phyloP scores from a whole-genome alignment of 2,113 vertebrate species.

The Prionailurus viverrinus region DNA sequence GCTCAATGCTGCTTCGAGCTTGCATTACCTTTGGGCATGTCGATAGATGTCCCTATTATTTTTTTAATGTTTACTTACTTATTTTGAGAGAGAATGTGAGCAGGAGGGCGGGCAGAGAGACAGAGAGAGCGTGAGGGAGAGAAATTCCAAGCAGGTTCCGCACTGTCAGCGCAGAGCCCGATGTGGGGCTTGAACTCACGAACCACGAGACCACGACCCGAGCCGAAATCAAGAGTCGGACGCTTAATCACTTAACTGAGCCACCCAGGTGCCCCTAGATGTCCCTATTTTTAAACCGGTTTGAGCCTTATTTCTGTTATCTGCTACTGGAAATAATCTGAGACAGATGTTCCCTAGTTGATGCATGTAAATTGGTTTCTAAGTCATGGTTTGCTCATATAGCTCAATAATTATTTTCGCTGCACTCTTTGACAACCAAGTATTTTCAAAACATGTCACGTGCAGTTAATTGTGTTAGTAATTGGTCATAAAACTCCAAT shows the following conservation, averaged over 20 bases:
- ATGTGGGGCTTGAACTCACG: too few species aligned
- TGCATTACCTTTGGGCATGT: not conserved
- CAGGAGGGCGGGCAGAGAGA: too few species aligned
- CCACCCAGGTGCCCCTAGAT: not conserved
- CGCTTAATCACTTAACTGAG: too few species aligned
- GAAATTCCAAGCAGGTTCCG: too few species aligned
- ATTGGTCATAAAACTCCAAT: slow-evolving; percentile 55
- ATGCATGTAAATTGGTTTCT: slow-evolving; percentile 15
- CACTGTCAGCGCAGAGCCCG: too few species aligned
- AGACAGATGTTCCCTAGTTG: not conserved
- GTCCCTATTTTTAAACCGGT: slow-evolving; percentile 22
- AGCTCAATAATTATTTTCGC: slow-evolving; percentile 52
- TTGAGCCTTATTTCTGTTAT: slow-evolving; percentile 54
- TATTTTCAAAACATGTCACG: slow-evolving; percentile 61
- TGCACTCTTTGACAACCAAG: not conserved
- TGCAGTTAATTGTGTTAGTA: slow-evolving; percentile 42
- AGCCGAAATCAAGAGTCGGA: too few species aligned
- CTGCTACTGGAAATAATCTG: slow-evolving; percentile 1
- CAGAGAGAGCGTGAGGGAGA: too few species aligned
- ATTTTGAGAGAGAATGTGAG: too few species aligned
- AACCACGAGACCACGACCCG: too few species aligned
- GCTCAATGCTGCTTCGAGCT: not conserved
- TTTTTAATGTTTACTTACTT: too few species aligned
- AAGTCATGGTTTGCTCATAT: slow-evolving; percentile 35
- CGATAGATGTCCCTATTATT: not conserved